Evolutionary conservation across 2,113 vertebrate species (phyloP), one percentile per base, ranked within the genome.

Genomic region (Mesitornis unicolor): DNA sequence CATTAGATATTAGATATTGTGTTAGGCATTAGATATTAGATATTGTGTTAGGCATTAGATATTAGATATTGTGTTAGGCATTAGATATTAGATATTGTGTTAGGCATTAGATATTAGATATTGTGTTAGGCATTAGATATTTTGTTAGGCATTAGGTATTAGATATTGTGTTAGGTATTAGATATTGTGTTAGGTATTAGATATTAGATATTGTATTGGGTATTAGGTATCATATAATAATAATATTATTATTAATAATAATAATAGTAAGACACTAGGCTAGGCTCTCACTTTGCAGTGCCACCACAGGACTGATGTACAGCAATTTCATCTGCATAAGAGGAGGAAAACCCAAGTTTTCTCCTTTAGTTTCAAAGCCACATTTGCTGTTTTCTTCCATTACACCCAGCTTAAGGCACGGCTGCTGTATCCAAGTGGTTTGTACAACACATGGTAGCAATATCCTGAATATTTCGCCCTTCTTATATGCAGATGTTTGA

Each of bases 381-480:
- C 2, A 8, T n/a, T 31, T 38, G 17, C 65, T 9, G 5, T 1
- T 68, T 45, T 20, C 13, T 28, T 13, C 24, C 40, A 9, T 4
- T 10, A 12, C 43, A 10, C 20, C 11, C 9, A 3, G 10, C 65
- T 21, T 14, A 4, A 17, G 29, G 14, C 29, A 31, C 12, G 6
- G 35, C 36, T 28, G 9, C 2, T 19, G n/a, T 2, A 45, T 67
- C 19, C 7, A 2, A 38, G 24, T 2, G 0, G 1, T 33, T 24
- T 29, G 25, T 53, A 21, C 67, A 36, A 45, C 25, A 9, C 29
- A 8, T 0, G 1, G 1, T 40, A 19, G 13, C 0, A 1, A 13
- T 8, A 61, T 0, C 28, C 45, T 9, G 25, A 40, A 31, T 16
- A 9, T 5, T 20, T 13, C 7, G 2, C 15, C 26, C 50, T 60